Conservation (phyloP, 1,140 invertebrate genomes). For the Bombus polaris region DNA sequence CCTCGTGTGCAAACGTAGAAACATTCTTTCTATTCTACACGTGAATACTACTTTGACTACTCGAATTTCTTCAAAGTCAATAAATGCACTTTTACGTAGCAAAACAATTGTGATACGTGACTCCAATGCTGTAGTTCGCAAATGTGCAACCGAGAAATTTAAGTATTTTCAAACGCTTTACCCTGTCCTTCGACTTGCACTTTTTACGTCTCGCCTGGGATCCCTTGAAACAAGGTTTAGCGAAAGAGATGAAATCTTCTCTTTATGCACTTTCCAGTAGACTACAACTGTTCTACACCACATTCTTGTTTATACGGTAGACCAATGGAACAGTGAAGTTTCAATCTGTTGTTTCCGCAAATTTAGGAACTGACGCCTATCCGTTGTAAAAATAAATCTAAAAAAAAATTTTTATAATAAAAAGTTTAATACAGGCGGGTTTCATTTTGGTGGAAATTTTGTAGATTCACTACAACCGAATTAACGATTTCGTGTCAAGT, state of each 20-base stretch:
- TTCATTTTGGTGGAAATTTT: no score
- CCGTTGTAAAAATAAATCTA: no score
- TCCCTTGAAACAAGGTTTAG: neutral
- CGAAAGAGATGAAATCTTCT: conserved; percentile 3
- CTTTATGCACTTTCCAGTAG: neutral
- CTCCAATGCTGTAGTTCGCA: neutral
- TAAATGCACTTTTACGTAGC: neutral
- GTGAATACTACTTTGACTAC: no score
- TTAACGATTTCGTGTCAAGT: no score
- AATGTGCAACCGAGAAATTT: neutral
- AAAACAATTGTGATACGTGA: neutral
- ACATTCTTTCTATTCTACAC: neutral
- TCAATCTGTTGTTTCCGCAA: neutral
- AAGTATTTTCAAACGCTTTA: neutral
- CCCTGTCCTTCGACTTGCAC: neutral
- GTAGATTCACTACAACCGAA: no score
- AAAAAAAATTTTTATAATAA: no score
- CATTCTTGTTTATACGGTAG: neutral
- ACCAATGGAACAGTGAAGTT: neutral
- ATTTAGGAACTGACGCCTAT: no score
- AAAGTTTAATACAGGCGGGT: no score
- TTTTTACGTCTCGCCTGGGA: neutral
- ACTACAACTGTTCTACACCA: neutral
- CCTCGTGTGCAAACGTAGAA: neutral
- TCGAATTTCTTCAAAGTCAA: neutral